Evolutionary conservation across 64 coral and sea anemone species (phyloP), one percentile per base, ranked within the genome.

Genomic region (Porites australiensis): DNA sequence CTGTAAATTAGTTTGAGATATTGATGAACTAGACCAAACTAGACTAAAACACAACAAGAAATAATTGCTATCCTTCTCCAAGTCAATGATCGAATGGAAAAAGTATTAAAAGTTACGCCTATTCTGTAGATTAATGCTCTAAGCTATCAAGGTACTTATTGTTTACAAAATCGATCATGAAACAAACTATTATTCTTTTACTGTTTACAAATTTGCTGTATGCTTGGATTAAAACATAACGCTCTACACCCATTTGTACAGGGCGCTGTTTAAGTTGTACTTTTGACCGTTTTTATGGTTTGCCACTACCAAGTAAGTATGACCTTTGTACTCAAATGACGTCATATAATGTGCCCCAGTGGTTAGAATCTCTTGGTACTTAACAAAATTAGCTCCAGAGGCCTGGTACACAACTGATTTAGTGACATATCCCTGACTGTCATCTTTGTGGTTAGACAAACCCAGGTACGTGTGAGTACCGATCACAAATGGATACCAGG

Each of bases 181-280:
- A 57, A 57, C 7, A 53, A 72, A 22, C 14, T 46, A 15, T 14
- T 52, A 13, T 13, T 14, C 44, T 14, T 48, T 15, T 47, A 3
- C 72, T 48, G 46, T 37, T 37, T 37, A 37, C 6, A 13, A 43
- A 49, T 74, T 48, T 5, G 72, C 44, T 74, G 3, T 16, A 37
- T 43, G 45, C 22, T 48, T 15, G 44, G 44, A 46, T 48, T 8
- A 3, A 5, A 16, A 64, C 7, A 55, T 23, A 7, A 44, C 58
- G 3, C 44, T 18, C 58, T 86, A 92, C n/a, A 92, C 90, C 90
- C 90, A 92, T 54, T 92, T 92, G n/a, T 92, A 92, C 57, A 92
- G 65, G 7, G 54, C 21, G 27, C 90, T 92, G 81, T 92, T 92
- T 8, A 92, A 44, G 44, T 55, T 86, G 60, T 86, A 76, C 19